Conservation (phyloP, 2,113 vertebrate genomes). For the Camelus dromedarius region DNA sequence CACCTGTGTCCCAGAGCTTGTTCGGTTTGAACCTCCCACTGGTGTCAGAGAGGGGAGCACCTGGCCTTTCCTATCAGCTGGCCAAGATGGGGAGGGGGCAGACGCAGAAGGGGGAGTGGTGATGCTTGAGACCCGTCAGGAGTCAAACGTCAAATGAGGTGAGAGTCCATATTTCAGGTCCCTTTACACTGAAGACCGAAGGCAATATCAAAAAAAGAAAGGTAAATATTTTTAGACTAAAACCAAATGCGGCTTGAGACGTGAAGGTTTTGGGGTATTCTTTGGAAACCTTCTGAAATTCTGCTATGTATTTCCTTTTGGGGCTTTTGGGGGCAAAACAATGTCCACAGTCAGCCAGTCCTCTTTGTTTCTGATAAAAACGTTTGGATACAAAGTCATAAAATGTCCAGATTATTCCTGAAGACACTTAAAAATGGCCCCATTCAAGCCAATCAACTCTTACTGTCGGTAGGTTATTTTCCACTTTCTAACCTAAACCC, state of each 20-base stretch:
- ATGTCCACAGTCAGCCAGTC: background rate
- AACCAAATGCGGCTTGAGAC: background rate
- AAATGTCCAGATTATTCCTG: background rate
- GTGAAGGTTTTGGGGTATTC: background rate
- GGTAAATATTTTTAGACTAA: background rate
- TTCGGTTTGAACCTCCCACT: background rate
- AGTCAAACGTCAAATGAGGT: background rate
- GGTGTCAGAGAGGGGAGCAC: background rate
- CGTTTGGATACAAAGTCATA: background rate
- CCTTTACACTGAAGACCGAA: background rate
- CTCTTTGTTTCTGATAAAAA: conserved; percentile 13
- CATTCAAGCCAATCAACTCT: background rate
- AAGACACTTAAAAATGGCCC: background rate
- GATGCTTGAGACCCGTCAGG: background rate
- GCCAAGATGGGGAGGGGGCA: no score
- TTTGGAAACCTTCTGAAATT: background rate
- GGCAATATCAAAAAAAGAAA: background rate
- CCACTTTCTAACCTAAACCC: background rate
- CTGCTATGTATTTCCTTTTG: background rate
- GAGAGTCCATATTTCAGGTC: background rate
- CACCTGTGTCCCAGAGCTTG: background rate
- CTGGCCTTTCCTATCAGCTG: background rate
- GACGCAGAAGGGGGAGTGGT: background rate
- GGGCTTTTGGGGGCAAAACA: background rate
- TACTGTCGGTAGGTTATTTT: background rate